Percentiles rank a stretch among this genome's conserved stretches.
Conservation (phyloP, 1,140 invertebrate genomes). For the Diachasma alloeum region DNA sequence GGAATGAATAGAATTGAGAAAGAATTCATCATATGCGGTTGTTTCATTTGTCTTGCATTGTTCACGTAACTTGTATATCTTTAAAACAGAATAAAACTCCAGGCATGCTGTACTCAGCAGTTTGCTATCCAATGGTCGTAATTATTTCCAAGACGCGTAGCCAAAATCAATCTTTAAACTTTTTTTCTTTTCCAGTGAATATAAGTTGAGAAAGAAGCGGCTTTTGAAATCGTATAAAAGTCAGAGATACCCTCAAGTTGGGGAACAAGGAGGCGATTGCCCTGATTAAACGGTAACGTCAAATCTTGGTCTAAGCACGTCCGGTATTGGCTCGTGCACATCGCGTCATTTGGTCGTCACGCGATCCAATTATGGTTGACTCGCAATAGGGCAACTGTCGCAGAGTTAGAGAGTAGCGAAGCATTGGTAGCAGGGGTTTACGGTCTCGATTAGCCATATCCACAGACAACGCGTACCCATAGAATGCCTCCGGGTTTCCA, state of each 20-base stretch:
- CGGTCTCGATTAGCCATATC: conserved; percentile 58
- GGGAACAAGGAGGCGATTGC: conserved; percentile 40
- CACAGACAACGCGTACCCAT: conserved; percentile 60
- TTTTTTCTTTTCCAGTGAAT: too few species aligned
- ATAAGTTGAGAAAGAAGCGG: too few species aligned
- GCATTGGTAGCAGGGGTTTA: conserved; percentile 9
- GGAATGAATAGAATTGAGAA: too few species aligned
- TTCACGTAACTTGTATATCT: too few species aligned
- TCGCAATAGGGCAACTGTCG: conserved; percentile 55
- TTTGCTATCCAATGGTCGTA: too few species aligned
- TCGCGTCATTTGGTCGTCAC: conserved; percentile 53
- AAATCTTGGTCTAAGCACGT: conserved; percentile 61
- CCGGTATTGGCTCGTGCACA: conserved; percentile 46
- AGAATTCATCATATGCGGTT: too few species aligned
- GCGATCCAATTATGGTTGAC: conserved; percentile 59
- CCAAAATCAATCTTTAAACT: too few species aligned
- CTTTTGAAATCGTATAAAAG: not conserved
- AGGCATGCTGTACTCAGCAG: too few species aligned
- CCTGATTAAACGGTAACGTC: conserved; percentile 54
- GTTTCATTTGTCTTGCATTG: too few species aligned
- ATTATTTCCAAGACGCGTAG: not conserved
- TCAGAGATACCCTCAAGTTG: not conserved
- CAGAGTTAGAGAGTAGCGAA: conserved; percentile 2
- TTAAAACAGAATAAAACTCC: too few species aligned
- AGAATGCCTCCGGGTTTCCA: conserved; percentile 48